Base-by-base conservation (phyloP, 2,888 invertebrate genomes). In the Mesorhabditis sp. region DNA sequence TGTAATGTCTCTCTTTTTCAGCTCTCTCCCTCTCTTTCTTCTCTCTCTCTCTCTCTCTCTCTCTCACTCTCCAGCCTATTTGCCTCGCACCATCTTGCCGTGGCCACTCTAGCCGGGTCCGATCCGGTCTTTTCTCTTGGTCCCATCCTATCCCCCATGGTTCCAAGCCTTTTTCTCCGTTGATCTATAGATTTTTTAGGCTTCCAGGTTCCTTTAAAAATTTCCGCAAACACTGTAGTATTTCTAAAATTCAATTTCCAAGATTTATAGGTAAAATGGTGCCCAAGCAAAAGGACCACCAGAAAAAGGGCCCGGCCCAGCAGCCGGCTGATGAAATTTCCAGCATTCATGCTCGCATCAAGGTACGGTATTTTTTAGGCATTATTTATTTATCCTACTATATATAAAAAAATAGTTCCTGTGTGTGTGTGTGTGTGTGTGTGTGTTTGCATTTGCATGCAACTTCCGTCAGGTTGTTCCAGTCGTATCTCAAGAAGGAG, bases 291-390 rank as follows among this genome's bases (percentile, higher is more conserved):
- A 50, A 50, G 10, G 58, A 50, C 2, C 58, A 50, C 7, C 58
- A 10, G n/a, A 10, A 50, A 10, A 50, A 10, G 58, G n/a, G n/a
- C 7, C n/a, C n/a, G 2, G 58, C 10, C n/a, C 58, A 50, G 28
- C 28, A 28, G n/a, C 10, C n/a, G 7, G 58, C 7, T 7, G 75
- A 74, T 28, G 72, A 75, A 4, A 77, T 77, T 61, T 72, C 77
- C 5, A 74, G 75, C 42, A 76, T 78, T 66, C 78, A 78, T 67
- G 69, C 78, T 4, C 71, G 76, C 62, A 76, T 78, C 15, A 78
- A 78, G 71, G 77, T 68, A 28, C 5, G 3, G 13, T 6, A 62
- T 15, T 7, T 10, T 6, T 13, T 62, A n/a, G 6, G 5, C 5
- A 10, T 5, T 6, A 62, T 6, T 62, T 10, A 42, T 65, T 5